These are phyloP conservation scores for Drosophila gunungcola DNA, from an alignment of 1,140 invertebrate species.

Conservation along the genomic window DNA sequence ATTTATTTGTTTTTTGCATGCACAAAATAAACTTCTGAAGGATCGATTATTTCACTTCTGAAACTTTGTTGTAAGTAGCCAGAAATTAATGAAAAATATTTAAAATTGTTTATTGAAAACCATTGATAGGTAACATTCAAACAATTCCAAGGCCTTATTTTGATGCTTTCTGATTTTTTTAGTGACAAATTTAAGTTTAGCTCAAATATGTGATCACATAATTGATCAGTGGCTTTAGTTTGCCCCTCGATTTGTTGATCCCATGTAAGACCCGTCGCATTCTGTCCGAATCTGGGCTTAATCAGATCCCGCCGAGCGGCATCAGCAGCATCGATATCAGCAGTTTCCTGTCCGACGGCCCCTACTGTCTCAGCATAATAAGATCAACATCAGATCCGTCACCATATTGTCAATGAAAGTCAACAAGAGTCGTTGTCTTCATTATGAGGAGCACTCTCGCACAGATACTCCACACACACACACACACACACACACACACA, in stretches of 20 bases:
- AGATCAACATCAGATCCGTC: slow-evolving; percentile 58
- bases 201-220: neutral
- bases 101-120: neutral
- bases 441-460: slow-evolving; percentile 54
- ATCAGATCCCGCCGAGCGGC: slow-evolving; percentile 26
- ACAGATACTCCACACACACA: slow-evolving; percentile 21
- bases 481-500: slow-evolving; percentile 6
- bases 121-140: no score
- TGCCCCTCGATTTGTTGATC: slow-evolving; percentile 29
- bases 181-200: neutral
- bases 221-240: slow-evolving; percentile 13
- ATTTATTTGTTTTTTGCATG: neutral
- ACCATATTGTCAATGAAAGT: slow-evolving; percentile 69
- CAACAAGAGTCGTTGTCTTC: slow-evolving; percentile 75
- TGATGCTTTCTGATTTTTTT: neutral
- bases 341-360: slow-evolving; percentile 36
- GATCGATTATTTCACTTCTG: neutral
- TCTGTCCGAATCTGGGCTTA: slow-evolving; percentile 19
- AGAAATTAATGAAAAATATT: neutral
- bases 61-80: neutral
- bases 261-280: slow-evolving; percentile 17
- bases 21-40: neutral
- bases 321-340: slow-evolving; percentile 27
- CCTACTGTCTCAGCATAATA: slow-evolving; percentile 40
- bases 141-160: no score